Evolutionary conservation across 2,888 invertebrate genomes (phyloP).

Genomic region (Branchellion lobata): DNA sequence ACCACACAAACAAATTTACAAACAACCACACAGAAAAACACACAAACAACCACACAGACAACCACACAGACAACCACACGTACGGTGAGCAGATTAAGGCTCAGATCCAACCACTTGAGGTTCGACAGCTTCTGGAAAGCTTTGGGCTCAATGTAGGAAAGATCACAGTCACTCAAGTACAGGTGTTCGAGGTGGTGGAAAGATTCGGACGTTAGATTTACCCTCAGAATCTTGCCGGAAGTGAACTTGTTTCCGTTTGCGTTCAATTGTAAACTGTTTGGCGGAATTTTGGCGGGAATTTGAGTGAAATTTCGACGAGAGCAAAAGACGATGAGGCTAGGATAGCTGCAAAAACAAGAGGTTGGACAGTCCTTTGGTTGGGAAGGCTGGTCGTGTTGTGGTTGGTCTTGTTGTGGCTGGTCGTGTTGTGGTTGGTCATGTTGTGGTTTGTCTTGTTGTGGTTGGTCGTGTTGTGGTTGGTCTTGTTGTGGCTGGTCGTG

Average conservation of each 20-base stretch:
- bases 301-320: conserved; percentile 55
- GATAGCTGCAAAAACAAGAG: conserved; percentile 59
- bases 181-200: conserved; percentile 57
- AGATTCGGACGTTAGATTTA: conserved; percentile 51
- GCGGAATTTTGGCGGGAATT: conserved; percentile 58
- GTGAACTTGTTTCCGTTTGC: conserved; percentile 59
- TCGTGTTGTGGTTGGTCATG: not conserved
- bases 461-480: not conserved
- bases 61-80: too few species aligned
- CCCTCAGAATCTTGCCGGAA: conserved; percentile 54
- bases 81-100: conserved; percentile 56
- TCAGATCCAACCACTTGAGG: conserved; percentile 59
- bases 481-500: not conserved
- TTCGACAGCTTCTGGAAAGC: conserved; percentile 58
- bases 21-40: too few species aligned
- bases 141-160: conserved; percentile 56
- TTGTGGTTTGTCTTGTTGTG: not conserved
- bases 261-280: conserved; percentile 58
- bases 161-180: conserved; percentile 59
- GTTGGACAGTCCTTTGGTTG: conserved; percentile 54
- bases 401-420: not conserved
- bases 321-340: conserved; percentile 59
- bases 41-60: too few species aligned
- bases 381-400: not conserved
- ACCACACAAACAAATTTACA: too few species aligned